These are phyloP conservation scores for Caligus rogercresseyi DNA, from an alignment of 1,140 invertebrate species.

Conservation along the genomic window DNA sequence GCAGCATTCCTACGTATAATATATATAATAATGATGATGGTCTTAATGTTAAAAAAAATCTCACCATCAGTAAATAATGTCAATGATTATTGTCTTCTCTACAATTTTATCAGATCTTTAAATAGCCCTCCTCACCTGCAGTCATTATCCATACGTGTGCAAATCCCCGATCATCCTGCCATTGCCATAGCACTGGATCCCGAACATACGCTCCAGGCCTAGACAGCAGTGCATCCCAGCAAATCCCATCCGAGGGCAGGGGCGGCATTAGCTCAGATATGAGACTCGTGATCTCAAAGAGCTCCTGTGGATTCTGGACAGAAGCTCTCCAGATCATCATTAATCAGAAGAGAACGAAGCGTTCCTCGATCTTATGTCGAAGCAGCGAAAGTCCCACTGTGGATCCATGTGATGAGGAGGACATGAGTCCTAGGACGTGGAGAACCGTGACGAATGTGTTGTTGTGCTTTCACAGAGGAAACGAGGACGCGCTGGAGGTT, in stretches of 20 bases:
- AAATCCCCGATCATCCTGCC: constrained; percentile 62
- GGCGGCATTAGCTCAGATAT: constrained; percentile 90
- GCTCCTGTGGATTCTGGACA: constrained; percentile 79
- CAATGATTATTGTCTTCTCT: too few relatives aligned
- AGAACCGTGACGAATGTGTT: constrained; percentile 88
- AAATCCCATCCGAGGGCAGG: constrained; percentile 74
- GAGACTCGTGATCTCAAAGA: constrained; percentile 86
- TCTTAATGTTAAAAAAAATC: too few relatives aligned
- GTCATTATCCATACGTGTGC: constrained; percentile 56
- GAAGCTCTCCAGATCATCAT: constrained; percentile 52
- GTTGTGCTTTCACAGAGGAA: constrained; percentile 64
- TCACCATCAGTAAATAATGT: too few relatives aligned
- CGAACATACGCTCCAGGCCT: constrained; percentile 33
- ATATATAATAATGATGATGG: too few relatives aligned
- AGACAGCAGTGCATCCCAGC: constrained; percentile 67
- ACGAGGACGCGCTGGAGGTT: constrained; percentile 78
- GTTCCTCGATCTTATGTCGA: constrained; percentile 86
- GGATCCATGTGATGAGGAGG: constrained; percentile 70
- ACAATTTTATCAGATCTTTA: too few relatives aligned
- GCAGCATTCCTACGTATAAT: too few relatives aligned
- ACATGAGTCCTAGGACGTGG: constrained; percentile 86
- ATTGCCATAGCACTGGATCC: constrained; percentile 79
- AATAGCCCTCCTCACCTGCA: constrained; percentile 39
- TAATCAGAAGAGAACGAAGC: constrained; percentile 65
- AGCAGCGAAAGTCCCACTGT: constrained; percentile 73